phyloP scores from a whole-genome alignment of 1,140 invertebrate genomes.

The Dinothrombium tinctorium region DNA sequence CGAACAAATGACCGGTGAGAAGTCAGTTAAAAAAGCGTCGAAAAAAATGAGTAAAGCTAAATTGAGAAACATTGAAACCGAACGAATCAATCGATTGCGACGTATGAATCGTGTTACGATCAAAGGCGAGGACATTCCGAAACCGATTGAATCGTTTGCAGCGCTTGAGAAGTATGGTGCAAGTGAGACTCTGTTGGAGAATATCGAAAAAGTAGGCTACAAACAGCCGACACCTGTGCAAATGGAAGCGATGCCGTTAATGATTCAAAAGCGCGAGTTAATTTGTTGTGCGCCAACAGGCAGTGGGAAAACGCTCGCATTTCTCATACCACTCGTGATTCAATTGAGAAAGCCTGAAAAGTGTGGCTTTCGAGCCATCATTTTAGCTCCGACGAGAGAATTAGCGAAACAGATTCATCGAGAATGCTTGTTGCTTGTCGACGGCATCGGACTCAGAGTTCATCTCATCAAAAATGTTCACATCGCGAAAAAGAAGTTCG shows the following conservation, averaged over 20 bases:
- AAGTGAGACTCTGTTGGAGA: constrained; percentile 35
- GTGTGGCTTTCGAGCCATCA: constrained; percentile 54
- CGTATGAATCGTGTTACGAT: too few species aligned
- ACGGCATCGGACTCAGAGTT: constrained; percentile 39
- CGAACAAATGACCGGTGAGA: too few species aligned
- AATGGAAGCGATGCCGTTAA: constrained; percentile 70
- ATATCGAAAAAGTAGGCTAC: constrained; percentile 47
- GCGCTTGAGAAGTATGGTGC: constrained; percentile 33
- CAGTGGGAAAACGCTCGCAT: constrained; percentile 27
- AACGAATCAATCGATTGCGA: too few species aligned
- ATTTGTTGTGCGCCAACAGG: constrained; percentile 84
- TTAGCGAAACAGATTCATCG: constrained; percentile 80
- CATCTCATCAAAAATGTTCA: constrained; percentile 47
- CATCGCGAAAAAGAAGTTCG: constrained; percentile 37
- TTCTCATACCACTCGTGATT: constrained; percentile 11
- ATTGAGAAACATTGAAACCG: too few species aligned
- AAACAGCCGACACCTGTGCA: constrained; percentile 68
- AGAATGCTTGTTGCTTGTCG: constrained; percentile 50
- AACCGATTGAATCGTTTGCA: constrained; percentile 44
- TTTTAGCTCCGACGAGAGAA: constrained; percentile 87
- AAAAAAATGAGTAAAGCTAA: too few species aligned
- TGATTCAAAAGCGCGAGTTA: constrained; percentile 52
- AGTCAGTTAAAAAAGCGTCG: too few species aligned
- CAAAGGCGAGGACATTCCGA: constrained; percentile 48
- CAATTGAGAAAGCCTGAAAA: constrained; percentile 24